Conservation (phyloP, 2,113 vertebrate species). For the Acrocephalus kingi region DNA sequence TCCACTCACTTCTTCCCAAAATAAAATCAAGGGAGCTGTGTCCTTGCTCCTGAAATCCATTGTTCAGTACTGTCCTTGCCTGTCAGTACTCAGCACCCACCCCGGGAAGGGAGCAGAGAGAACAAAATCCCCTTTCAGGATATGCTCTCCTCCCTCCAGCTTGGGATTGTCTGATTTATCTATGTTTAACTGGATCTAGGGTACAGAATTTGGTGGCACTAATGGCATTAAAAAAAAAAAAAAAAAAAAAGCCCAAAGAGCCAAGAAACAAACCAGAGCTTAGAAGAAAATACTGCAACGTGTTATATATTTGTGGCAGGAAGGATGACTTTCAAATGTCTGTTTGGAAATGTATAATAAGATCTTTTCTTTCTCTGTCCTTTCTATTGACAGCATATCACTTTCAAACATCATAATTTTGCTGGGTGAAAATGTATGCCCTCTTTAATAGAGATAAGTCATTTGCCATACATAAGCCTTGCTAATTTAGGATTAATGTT, state of each 20-base stretch:
- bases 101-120: not conserved
- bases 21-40: not conserved
- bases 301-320: not conserved
- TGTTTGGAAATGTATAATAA: not conserved
- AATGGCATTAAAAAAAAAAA: not conserved
- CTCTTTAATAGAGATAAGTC: slow-evolving; percentile 22
- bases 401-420: slow-evolving; percentile 33
- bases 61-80: not conserved
- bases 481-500: slow-evolving; percentile 62
- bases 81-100: not conserved
- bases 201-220: not conserved
- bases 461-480: slow-evolving; percentile 15
- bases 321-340: slow-evolving; percentile 33
- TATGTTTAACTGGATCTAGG: not conserved
- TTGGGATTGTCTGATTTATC: not conserved
- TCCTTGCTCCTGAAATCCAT: not conserved
- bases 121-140: not conserved
- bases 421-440: not conserved
- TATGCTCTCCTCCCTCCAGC: not conserved
- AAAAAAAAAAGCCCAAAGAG: not conserved
- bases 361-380: not conserved
- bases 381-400: slow-evolving; percentile 19
- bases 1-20: not conserved
- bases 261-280: not conserved
- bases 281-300: not conserved